Base-by-base conservation (phyloP, 37 sponge, comb jelly and placozoan species). In the Petrosia ficiformis region DNA sequence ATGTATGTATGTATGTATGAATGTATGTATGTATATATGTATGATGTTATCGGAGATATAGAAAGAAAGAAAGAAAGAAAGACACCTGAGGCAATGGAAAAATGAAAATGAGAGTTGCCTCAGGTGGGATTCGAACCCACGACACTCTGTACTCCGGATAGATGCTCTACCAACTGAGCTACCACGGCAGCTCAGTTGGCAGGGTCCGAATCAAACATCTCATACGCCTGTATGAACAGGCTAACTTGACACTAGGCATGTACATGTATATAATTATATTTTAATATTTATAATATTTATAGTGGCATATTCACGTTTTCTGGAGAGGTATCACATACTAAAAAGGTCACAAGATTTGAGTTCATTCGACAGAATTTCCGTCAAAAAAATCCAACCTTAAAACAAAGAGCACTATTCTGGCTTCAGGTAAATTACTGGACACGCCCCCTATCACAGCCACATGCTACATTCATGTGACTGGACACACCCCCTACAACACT, bases 341-440 rank as follows among this genome's bases (percentile, higher is more conserved):
- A 82, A 42, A 63, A 71, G 11, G 28, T 69, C 42, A 75, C 57
- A 74, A 76, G 42, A 11, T 76, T 72, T 38, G 57, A 57, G 21
- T 77, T 84, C 66, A 77, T 84, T 38, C 61, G 77, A 60, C 72
- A 76, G 56, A 38, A 21, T 19, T 76, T 84, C 40, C 29, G 60
- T 1, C 28, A n/a, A 40, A 57, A 59, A 1, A 48, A 76, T 29
- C 0, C 66, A 21, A 70, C 59, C 5, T 26, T 42, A 38, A 76
- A 21, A 44, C 71, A 76, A 59, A 59, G 42, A 37, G 84, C 77
- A 39, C 84, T 84, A 33, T 60, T 48, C 67, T 84, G 84, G 84
- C 73, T 84, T 24, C 84, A 84, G 67, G 84, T 84, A 21, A 6
- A 71, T 5, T 28, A 22, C 38, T 29, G 19, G 59, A n/a, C n/a